These are phyloP conservation scores for Illadopsis cleaveri DNA, from an alignment of 2,113 vertebrate species.

Conservation along the genomic window DNA sequence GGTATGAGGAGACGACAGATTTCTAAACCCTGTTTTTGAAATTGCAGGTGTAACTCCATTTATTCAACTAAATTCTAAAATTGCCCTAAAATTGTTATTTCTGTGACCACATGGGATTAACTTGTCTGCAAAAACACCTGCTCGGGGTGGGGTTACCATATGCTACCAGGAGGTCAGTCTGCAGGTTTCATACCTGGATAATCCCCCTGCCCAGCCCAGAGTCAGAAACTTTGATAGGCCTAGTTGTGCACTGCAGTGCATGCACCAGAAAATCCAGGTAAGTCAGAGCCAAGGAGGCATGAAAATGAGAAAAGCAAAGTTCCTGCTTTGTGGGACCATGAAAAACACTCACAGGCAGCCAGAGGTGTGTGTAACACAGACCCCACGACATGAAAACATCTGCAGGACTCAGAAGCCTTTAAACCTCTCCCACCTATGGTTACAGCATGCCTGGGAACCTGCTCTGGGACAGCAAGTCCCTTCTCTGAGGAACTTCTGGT, in stretches of 20 bases:
- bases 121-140: not conserved
- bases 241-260: not conserved
- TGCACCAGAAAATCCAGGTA: not conserved
- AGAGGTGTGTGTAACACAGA: not conserved
- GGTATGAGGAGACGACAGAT: not conserved
- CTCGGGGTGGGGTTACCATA: rapidly evolving
- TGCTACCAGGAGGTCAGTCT: not conserved
- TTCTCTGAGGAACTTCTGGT: not conserved
- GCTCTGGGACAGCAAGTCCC: not conserved
- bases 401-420: not conserved
- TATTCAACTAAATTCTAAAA: too few relatives aligned
- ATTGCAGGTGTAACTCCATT: not conserved
- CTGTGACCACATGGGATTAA: not conserved
- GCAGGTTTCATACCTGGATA: not conserved
- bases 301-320: not conserved
- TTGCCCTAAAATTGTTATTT: not conserved
- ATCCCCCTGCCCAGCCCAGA: not conserved
- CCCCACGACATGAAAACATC: not conserved
- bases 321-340: not conserved
- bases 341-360: not conserved
- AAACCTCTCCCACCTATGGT: not conserved
- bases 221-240: not conserved
- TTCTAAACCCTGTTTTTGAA: not conserved
- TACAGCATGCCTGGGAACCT: not conserved
- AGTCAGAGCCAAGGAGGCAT: not conserved